These are phyloP conservation scores for Protophormia terraenovae DNA, from an alignment of 2,888 invertebrate species.

Conservation along the genomic window DNA sequence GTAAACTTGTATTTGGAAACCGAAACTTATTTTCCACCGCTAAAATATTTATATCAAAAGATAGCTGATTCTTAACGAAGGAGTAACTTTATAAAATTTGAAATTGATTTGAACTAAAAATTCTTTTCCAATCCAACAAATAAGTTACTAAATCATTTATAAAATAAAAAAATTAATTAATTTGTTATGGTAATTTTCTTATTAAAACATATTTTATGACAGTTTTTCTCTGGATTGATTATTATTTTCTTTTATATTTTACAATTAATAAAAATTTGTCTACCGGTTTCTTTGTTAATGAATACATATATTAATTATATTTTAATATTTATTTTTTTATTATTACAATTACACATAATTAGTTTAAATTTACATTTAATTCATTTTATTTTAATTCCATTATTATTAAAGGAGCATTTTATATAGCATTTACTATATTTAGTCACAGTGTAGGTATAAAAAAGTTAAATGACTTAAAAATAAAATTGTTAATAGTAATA, in stretches of 20 bases:
- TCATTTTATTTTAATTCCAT: conserved; percentile 9
- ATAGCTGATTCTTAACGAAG: too few relatives aligned
- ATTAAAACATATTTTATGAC: conserved; percentile 6
- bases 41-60: too few relatives aligned
- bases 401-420: conserved; percentile 16
- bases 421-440: background rate
- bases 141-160: background rate
- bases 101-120: too few relatives aligned
- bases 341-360: conserved; percentile 37
- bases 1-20: too few relatives aligned
- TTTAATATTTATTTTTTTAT: background rate
- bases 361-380: conserved; percentile 12
- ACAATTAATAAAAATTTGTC: conserved; percentile 6
- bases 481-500: conserved; percentile 51
- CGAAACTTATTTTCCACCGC: too few relatives aligned
- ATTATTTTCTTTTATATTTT: background rate
- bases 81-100: too few relatives aligned
- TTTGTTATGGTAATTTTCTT: background rate
- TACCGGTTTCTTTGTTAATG: conserved; percentile 13
- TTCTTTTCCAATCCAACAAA: too few relatives aligned
- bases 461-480: conserved; percentile 64
- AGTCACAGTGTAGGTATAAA: conserved; percentile 60
- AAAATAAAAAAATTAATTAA: background rate
- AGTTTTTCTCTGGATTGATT: background rate
- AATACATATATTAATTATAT: background rate